Evolutionary conservation across 2,888 invertebrate genomes (phyloP).

Genomic region (Miltochrista miniata): DNA sequence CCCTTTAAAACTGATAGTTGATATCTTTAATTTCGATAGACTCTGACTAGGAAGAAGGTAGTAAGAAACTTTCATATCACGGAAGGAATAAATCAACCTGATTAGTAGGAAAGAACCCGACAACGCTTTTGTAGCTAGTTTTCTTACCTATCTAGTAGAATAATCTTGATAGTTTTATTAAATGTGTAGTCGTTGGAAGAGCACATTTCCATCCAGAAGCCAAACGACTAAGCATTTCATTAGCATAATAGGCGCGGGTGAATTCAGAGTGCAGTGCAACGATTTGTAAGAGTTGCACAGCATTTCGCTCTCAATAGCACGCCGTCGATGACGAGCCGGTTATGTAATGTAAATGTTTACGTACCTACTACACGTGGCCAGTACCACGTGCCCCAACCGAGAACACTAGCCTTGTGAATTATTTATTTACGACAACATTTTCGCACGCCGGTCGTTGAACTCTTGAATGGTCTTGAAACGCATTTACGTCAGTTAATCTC

Average conservation of each 20-base stretch:
- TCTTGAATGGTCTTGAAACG: conserved; percentile 78
- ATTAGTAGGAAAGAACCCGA: too few species aligned
- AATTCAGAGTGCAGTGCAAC: conserved; percentile 43
- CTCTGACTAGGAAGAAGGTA: too few species aligned
- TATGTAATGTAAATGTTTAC: conserved; percentile 83
- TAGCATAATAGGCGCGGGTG: conserved; percentile 14
- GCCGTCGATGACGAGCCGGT: conserved; percentile 79
- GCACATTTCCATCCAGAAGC: background rate
- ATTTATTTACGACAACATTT: conserved; percentile 84
- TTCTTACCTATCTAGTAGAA: background rate
- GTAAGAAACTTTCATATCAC: too few species aligned
- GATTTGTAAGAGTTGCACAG: conserved; percentile 59
- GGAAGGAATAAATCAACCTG: too few species aligned
- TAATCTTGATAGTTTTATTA: background rate
- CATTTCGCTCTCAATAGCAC: conserved; percentile 74
- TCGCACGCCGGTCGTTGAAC: conserved; percentile 83
- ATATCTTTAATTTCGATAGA: too few species aligned
- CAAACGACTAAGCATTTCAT: conserved; percentile 1
- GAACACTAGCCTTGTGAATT: conserved; percentile 84
- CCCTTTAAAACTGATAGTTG: too few species aligned
- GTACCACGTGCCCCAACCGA: conserved; percentile 78
- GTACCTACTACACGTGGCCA: conserved; percentile 78
- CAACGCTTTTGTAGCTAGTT: too few species aligned
- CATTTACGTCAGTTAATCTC: conserved; percentile 78
- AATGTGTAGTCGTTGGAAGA: background rate